phyloP scores from a whole-genome alignment of 2,888 invertebrate genomes.

The Imbricaverruca yamaguchii region DNA sequence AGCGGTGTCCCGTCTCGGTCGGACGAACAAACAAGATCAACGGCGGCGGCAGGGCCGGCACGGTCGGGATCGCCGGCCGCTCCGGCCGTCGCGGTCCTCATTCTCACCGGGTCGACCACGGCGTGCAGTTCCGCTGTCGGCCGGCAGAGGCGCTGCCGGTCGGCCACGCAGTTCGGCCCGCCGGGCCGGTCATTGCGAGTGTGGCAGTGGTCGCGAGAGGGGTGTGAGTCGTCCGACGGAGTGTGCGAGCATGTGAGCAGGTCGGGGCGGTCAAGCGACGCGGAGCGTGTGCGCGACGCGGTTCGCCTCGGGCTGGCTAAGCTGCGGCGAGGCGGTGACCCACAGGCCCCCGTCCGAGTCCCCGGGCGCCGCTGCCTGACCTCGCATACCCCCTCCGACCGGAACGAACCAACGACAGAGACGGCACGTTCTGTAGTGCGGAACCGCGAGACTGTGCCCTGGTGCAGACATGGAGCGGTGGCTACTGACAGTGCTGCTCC shows the following conservation, averaged over 20 bases:
- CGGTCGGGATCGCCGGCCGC: neutral
- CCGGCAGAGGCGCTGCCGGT: conserved; percentile 11
- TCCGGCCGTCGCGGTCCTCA: neutral
- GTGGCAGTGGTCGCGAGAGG: neutral
- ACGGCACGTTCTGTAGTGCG: no score
- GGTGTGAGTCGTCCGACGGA: neutral
- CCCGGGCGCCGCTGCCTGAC: no score
- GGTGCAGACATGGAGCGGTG: neutral
- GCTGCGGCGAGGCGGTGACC: no score
- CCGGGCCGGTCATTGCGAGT: neutral
- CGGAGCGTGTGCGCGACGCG: neutral
- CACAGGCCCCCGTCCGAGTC: no score
- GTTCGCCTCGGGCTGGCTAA: neutral
- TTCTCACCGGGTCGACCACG: neutral
- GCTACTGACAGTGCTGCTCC: neutral
- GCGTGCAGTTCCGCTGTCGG: neutral
- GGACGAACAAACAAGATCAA: neutral
- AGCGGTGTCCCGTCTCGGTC: neutral
- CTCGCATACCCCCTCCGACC: no score
- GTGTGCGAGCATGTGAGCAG: conserved; percentile 12
- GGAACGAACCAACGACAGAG: no score
- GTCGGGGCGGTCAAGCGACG: neutral
- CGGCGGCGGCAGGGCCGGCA: no score
- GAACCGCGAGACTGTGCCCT: no score
- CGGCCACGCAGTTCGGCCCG: neutral